Base-by-base conservation (phyloP, 2,888 invertebrate species). In the Cerceris ruficornis region DNA sequence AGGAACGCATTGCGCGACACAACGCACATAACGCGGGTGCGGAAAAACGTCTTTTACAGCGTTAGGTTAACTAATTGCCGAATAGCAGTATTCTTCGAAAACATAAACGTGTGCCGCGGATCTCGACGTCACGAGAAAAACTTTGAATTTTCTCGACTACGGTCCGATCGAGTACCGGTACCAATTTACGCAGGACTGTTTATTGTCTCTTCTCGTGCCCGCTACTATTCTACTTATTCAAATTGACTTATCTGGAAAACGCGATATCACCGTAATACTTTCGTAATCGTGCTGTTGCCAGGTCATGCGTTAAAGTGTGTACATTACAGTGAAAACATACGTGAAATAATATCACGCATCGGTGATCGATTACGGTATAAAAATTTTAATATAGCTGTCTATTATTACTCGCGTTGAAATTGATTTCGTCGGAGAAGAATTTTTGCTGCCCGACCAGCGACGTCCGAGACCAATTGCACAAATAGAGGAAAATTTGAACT, bases 371-470 rank as follows among this genome's bases (percentile, higher is more conserved):
- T 11, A n/a, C 5, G n/a, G 4, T 28, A 28, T 28, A 50, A n/a
- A 13, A 50, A n/a, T 50, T 50, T 50, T 50, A 50, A 50, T 50
- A 50, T n/a, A n/a, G 46, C n/a, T 50, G 9, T 15, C 11, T 60
- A 15, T 68, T 11, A 43, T 13, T 28, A 28, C 28, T 28, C 5
- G 41, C 52, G 41, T 28, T 50, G 13, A 13, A 42, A 42, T 5
- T 13, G 11, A 50, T 43, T 46, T 46, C 6, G 5, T 46, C 11
- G 11, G 46, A 46, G 11, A 43, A 43, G 6, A 46, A 8, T 46
- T 11, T 46, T 46, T 46, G 46, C 46, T 11, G 11, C 11, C 46
- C 9, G 5, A 46, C 1, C 28, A 28, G 28, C 28, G 28, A 28
- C 28, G 28, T 28, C 28, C 28, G 28, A 28, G 28, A 28, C 28